Percentiles rank a stretch among this genome's conserved stretches.
phyloP scores from a whole-genome alignment of 2,888 invertebrate species.

The Dryococelus australis region DNA sequence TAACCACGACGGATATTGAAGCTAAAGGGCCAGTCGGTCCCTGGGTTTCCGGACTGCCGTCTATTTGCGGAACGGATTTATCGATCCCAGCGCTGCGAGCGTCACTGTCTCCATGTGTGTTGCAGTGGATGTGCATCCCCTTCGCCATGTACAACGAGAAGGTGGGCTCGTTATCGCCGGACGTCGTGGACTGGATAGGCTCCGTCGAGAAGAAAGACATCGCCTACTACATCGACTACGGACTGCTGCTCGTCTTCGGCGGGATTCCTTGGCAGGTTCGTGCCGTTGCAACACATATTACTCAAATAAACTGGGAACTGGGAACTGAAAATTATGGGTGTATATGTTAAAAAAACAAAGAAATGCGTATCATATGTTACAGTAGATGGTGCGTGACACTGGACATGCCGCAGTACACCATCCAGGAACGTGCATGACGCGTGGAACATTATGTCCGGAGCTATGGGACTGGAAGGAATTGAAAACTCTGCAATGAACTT shows the following conservation, averaged over 20 bases:
- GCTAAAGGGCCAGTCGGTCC: not conserved
- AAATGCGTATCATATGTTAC: no score
- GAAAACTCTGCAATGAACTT: not conserved
- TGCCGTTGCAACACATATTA: not conserved
- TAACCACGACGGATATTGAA: not conserved
- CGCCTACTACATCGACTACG: conserved; percentile 88
- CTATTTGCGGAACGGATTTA: not conserved
- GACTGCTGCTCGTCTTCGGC: conserved; percentile 88
- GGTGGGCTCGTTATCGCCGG: conserved; percentile 78
- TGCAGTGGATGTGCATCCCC: conserved; percentile 94
- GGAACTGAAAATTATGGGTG: no score
- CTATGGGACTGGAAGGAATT: no score
- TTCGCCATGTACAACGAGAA: conserved; percentile 91
- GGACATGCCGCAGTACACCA: no score
- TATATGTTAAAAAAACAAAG: no score
- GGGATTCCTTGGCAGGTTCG: conserved; percentile 96
- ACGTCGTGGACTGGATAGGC: conserved; percentile 92
- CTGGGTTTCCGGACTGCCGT: not conserved
- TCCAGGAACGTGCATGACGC: no score
- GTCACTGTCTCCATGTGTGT: conserved; percentile 34
- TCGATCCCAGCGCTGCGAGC: not conserved
- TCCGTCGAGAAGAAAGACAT: conserved; percentile 73
- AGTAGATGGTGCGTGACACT: no score
- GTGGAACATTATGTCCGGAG: no score
- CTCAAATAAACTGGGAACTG: no score